A percentile compares a stretch with the other conserved stretches of the same genome.
Conservation (phyloP, 2,113 vertebrate genomes). For the Mus spicilegus region DNA sequence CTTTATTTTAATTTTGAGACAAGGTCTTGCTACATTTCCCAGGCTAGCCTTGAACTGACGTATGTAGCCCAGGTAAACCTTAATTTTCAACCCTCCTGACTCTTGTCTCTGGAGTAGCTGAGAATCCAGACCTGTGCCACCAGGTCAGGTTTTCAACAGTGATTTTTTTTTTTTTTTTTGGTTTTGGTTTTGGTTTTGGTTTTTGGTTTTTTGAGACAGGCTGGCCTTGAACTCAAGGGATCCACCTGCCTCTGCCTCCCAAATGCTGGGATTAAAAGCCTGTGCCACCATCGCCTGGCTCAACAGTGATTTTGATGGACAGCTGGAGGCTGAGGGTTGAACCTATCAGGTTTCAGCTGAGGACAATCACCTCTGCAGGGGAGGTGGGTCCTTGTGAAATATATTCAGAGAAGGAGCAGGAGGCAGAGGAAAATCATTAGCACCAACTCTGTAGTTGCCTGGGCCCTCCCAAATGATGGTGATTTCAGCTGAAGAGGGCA, state of each 20-base stretch:
- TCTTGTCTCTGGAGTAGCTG: neutral
- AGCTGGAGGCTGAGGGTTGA: neutral
- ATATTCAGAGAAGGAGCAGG: neutral
- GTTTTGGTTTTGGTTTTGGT: no score
- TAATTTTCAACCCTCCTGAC: neutral
- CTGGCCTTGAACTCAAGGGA: no score
- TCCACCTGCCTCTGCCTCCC: no score
- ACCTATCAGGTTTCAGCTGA: neutral
- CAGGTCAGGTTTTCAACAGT: neutral
- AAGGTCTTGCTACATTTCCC: no score
- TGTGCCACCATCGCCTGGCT: no score
- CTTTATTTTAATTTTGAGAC: neutral
- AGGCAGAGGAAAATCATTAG: no score
- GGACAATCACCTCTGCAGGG: neutral
- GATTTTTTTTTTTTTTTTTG: neutral
- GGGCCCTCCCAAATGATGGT: neutral
- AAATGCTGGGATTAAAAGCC: no score
- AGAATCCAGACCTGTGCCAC: neutral
- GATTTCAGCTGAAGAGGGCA: fast-evolving
- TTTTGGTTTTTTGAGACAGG: no score
- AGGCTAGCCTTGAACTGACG: neutral
- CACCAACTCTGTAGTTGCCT: neutral
- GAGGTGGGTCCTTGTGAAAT: neutral
- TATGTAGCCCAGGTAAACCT: neutral
- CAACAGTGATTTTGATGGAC: neutral